These are phyloP conservation scores for Hydrotaea diabolus DNA, from an alignment of 2,888 invertebrate species.

Conservation along the genomic window DNA sequence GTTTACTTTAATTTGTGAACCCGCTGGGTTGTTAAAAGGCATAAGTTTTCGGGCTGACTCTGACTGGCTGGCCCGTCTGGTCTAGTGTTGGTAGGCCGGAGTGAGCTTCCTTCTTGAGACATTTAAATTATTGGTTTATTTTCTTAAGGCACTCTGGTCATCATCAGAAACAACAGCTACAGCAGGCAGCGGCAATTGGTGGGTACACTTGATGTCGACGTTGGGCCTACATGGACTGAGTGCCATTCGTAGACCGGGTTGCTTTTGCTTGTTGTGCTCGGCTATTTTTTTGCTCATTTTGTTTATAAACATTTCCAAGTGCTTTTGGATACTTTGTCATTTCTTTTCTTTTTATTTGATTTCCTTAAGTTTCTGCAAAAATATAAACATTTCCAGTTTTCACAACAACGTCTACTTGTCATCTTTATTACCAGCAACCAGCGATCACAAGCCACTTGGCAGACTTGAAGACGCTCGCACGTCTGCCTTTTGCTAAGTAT, in stretches of 20 bases:
- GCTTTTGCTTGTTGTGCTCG: too few relatives aligned
- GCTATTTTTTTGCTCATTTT: too few relatives aligned
- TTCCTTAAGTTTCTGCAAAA: background rate
- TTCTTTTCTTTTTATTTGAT: background rate
- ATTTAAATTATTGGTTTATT: slow-evolving; percentile 3
- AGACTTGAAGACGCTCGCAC: background rate
- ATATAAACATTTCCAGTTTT: background rate
- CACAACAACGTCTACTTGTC: background rate
- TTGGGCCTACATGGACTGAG: background rate
- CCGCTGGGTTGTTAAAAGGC: background rate
- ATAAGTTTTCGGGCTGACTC: background rate
- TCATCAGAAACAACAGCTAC: background rate
- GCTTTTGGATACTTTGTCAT: background rate
- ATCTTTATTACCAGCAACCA: background rate
- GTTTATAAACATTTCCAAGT: slow-evolving; percentile 1
- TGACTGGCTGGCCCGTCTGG: background rate
- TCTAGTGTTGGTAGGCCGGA: background rate
- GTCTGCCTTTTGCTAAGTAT: background rate
- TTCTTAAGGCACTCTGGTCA: background rate
- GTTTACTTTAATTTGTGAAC: background rate
- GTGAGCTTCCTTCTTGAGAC: slow-evolving; percentile 4
- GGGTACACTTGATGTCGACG: background rate
- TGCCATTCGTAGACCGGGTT: too few relatives aligned
- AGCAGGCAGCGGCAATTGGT: background rate
- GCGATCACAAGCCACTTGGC: background rate